Percentiles rank a stretch among this genome's conserved stretches.
phyloP scores from a whole-genome alignment of 2,113 vertebrate genomes.

The Crotalus horridus region DNA sequence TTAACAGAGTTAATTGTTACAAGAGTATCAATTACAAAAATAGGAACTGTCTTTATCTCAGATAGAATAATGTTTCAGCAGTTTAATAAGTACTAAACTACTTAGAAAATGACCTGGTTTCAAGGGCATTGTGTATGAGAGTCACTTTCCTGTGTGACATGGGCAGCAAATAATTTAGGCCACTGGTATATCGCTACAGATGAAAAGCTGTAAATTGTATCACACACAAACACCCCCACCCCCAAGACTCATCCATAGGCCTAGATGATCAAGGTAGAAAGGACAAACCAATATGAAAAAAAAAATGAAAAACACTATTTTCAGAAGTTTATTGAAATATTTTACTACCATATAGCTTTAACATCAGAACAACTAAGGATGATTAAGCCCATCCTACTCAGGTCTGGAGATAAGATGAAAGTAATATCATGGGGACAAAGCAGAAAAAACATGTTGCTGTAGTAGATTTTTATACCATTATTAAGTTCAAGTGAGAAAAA shows the following conservation, averaged over 20 bases:
- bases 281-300: not conserved
- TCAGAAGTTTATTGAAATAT: not conserved
- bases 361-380: not conserved
- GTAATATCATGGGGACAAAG: not conserved
- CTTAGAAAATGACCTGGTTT: not conserved
- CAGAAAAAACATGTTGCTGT: not conserved
- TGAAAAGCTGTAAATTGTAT: not conserved
- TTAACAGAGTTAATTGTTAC: not conserved
- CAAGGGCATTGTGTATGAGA: not conserved
- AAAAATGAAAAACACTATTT: not conserved
- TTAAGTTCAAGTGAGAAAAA: not conserved
- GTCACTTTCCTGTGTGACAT: not conserved
- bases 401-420: not conserved
- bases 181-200: not conserved
- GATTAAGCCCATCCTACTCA: not conserved
- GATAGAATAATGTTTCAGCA: not conserved
- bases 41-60: not conserved
- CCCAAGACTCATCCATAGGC: not conserved
- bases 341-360: not conserved
- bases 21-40: not conserved
- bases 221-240: not conserved
- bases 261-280: not conserved
- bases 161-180: not conserved
- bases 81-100: not conserved
- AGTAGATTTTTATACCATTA: not conserved